A percentile compares a stretch with the other conserved stretches of the same genome.
Evolutionary conservation across 2,797 vertebrate genomes (phyloP).

Genomic region (Anisognathus igniventris): DNA sequence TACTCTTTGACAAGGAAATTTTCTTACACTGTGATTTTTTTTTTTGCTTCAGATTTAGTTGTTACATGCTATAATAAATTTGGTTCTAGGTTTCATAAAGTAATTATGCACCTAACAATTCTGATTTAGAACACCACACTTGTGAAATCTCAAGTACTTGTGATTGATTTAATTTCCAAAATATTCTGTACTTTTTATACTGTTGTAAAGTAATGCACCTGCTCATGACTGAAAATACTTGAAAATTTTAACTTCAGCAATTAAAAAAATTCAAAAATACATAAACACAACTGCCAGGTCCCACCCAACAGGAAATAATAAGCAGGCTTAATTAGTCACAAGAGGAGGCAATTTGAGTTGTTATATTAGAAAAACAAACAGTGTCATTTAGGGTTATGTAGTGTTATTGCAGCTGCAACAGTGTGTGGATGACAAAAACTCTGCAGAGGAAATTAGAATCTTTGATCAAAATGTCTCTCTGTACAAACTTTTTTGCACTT

Average conservation of each 20-base stretch:
- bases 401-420: background rate
- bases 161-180: background rate
- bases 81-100: background rate
- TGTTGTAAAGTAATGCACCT: background rate
- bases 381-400: background rate
- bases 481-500: background rate
- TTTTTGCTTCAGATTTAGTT: background rate
- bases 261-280: background rate
- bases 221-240: background rate
- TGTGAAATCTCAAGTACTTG: background rate
- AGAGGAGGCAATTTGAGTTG: background rate
- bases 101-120: background rate
- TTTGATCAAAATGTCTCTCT: background rate
- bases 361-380: slow-evolving; percentile 20
- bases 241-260: background rate
- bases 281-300: background rate
- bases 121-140: background rate
- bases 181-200: background rate
- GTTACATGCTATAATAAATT: background rate
- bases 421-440: background rate
- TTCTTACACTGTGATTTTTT: background rate
- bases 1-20: background rate
- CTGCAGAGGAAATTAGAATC: background rate
- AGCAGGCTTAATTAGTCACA: slow-evolving; percentile 11
- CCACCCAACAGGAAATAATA: slow-evolving; percentile 46